These are phyloP conservation scores for Atrichornis clamosus DNA, from an alignment of 2,113 vertebrate species.

Conservation along the genomic window DNA sequence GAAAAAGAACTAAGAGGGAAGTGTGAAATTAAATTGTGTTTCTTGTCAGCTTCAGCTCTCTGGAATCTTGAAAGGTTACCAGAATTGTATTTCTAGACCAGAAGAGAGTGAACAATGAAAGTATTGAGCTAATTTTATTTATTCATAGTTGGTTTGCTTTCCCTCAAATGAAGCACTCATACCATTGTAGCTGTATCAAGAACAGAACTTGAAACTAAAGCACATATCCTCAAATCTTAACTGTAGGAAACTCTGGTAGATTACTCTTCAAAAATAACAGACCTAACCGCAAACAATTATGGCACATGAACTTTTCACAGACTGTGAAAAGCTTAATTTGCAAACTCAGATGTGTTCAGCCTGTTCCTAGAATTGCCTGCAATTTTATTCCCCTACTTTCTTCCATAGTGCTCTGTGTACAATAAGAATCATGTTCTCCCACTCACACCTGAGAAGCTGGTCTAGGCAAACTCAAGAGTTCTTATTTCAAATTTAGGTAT, in stretches of 20 bases:
- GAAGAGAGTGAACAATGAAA: not conserved
- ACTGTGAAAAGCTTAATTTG: not conserved
- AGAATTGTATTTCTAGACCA: not conserved
- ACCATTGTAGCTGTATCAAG: not conserved
- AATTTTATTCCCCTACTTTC: not conserved
- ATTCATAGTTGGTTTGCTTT: not conserved
- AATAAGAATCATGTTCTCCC: not conserved
- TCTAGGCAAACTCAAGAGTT: not conserved
- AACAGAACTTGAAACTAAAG: not conserved
- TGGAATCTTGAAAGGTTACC: not conserved
- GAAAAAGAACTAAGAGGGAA: not conserved
- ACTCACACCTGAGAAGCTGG: not conserved
- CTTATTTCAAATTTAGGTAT: not conserved
- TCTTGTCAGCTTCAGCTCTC: not conserved
- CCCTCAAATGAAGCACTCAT: not conserved
- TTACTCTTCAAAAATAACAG: not conserved
- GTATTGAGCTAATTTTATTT: not conserved
- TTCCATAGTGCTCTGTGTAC: not conserved
- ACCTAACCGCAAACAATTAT: not conserved
- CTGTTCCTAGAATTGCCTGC: not conserved
- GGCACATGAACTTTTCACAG: not conserved
- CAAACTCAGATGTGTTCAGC: not conserved
- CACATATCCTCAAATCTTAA: not conserved
- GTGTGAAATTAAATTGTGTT: not conserved
- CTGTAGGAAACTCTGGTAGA: not conserved